Evolutionary conservation across 2,888 invertebrate genomes (phyloP).

Genomic region (Polyommatus iphigenia): DNA sequence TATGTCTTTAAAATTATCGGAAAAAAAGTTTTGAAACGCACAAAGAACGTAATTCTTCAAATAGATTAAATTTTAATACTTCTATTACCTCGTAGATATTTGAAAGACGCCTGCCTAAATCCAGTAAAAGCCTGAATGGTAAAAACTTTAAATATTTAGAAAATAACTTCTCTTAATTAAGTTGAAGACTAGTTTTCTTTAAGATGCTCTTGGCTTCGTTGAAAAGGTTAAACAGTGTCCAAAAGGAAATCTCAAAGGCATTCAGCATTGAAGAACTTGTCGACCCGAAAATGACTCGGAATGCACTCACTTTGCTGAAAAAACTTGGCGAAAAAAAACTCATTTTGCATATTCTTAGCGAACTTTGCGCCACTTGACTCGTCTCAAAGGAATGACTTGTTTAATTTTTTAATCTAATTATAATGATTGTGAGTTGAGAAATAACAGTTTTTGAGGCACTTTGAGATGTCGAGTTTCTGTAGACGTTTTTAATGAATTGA

Average conservation of each 20-base stretch:
- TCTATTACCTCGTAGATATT: no score
- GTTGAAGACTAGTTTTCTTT: conserved; percentile 9
- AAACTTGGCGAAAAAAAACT: conserved; percentile 1
- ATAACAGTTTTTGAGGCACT: conserved; percentile 29
- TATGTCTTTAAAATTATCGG: no score
- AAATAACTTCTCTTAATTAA: conserved; percentile 18
- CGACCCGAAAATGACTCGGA: conserved; percentile 28
- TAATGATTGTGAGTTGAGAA: conserved; percentile 28
- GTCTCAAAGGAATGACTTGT: conserved; percentile 28
- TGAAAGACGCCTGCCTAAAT: no score
- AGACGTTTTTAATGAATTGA: conserved; percentile 17
- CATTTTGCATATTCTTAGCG: conserved; percentile 25
- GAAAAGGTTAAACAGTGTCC: conserved; percentile 26
- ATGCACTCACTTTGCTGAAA: conserved; percentile 23
- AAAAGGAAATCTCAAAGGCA: conserved; percentile 23
- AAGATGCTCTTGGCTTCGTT: not conserved
- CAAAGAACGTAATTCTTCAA: no score
- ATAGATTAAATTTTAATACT: no score
- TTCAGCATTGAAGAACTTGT: conserved; percentile 25
- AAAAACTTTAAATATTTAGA: conserved; percentile 20
- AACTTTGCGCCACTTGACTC: conserved; percentile 27
- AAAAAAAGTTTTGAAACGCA: no score
- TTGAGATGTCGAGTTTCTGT: conserved; percentile 15
- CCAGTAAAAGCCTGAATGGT: not conserved
- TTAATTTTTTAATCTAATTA: conserved; percentile 31